phyloP scores from a whole-genome alignment of 2,888 invertebrate genomes.

The Drosophila planitibia region DNA sequence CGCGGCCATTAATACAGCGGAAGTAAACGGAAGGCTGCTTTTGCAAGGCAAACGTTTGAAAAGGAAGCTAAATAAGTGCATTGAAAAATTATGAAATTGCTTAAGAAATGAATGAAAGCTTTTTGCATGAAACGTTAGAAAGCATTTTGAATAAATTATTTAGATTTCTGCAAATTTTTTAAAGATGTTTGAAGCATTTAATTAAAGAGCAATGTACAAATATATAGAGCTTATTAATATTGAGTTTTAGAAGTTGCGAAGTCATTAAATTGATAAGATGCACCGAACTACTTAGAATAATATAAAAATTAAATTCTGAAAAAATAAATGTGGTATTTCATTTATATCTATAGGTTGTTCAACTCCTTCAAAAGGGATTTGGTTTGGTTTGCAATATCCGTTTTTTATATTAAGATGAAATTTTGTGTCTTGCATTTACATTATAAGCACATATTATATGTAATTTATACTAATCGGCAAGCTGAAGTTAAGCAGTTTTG shows the following conservation, averaged over 20 bases:
- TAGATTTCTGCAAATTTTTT: too few species aligned
- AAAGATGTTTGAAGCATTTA: neutral
- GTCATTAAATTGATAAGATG: neutral
- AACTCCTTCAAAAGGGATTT: neutral
- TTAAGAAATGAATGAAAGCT: neutral
- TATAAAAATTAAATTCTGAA: neutral
- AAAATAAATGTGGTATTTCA: neutral
- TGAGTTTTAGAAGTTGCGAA: neutral
- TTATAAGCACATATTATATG: neutral
- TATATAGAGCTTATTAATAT: neutral
- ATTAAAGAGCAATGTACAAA: neutral
- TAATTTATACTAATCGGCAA: neutral
- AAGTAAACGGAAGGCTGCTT: slow-evolving; percentile 1
- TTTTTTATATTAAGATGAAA: neutral
- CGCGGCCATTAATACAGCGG: neutral
- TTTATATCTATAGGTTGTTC: neutral
- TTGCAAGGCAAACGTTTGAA: neutral
- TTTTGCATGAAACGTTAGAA: neutral
- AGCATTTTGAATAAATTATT: neutral
- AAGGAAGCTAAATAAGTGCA: neutral
- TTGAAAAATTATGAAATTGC: neutral
- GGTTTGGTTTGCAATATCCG: neutral
- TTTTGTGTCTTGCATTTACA: neutral
- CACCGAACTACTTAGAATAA: neutral
- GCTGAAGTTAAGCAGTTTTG: neutral